These are phyloP conservation scores for Centropus bengalensis DNA, from an alignment of 2,113 vertebrate species.

Conservation along the genomic window DNA sequence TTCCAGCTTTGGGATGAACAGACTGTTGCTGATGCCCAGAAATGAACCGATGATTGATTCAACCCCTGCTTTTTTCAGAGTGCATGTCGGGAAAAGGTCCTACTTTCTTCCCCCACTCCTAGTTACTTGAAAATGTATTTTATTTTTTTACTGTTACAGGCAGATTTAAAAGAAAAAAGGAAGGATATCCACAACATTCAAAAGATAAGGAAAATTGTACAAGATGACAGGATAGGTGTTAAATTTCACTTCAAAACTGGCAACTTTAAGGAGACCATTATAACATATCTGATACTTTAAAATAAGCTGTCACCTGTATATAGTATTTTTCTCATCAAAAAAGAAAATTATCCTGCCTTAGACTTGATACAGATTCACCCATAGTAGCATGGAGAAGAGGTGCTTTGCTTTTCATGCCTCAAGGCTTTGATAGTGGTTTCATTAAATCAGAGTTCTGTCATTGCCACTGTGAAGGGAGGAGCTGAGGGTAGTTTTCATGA, in stretches of 20 bases:
- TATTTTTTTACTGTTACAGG: neutral
- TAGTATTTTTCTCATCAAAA: neutral
- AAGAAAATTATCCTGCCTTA: neutral
- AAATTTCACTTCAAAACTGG: neutral
- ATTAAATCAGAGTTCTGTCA: constrained; percentile 4
- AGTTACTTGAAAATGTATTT: neutral
- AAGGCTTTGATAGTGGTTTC: neutral
- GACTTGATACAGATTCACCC: neutral
- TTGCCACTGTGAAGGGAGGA: neutral
- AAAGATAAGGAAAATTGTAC: neutral
- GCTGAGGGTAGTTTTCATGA: neutral
- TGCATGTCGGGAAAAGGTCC: neutral
- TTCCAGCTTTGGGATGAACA: neutral
- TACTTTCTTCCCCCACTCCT: neutral
- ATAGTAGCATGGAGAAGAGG: neutral
- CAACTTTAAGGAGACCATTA: neutral
- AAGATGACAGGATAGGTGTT: neutral
- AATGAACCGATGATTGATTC: neutral
- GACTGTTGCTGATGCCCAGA: neutral
- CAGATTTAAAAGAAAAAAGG: neutral
- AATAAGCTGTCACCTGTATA: neutral
- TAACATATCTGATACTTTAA: neutral
- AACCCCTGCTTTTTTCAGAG: fast-evolving
- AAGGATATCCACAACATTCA: neutral
- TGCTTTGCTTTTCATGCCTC: neutral